Conservation (phyloP, 92 coral and sea anemone species). For the Porites cylindrica region DNA sequence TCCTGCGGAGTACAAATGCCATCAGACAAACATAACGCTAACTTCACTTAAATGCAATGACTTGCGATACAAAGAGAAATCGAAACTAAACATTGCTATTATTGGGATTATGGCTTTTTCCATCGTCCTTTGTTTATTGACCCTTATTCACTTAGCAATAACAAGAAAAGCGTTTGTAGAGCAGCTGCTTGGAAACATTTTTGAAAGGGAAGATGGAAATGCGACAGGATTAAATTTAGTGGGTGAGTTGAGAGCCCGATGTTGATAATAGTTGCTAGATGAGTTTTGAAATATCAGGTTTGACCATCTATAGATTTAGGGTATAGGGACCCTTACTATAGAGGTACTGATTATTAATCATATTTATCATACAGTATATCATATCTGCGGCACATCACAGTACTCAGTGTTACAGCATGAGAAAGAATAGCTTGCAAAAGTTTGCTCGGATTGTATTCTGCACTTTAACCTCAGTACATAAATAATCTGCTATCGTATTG, state of each 20-base stretch:
- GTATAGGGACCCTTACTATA: too few relatives aligned
- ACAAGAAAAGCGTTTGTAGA: background rate
- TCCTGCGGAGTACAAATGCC: conserved; percentile 2
- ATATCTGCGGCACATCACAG: too few relatives aligned
- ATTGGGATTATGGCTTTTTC: background rate
- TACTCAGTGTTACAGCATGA: too few relatives aligned
- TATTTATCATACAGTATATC: too few relatives aligned
- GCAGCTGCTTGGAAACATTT: background rate
- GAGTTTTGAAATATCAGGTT: too few relatives aligned
- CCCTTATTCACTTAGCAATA: background rate
- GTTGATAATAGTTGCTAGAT: too few relatives aligned
- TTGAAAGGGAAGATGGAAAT: background rate
- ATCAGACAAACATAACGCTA: background rate
- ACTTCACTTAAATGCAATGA: background rate
- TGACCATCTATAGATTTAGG: too few relatives aligned
- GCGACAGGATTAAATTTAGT: conserved; percentile 35
- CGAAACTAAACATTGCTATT: background rate
- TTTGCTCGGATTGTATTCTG: too few relatives aligned
- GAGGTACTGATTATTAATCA: too few relatives aligned
- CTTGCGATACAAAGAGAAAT: background rate
- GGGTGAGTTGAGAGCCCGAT: background rate
- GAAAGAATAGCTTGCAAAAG: too few relatives aligned
- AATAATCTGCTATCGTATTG: too few relatives aligned
- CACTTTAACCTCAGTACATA: too few relatives aligned
- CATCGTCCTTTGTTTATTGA: background rate